Evolutionary conservation across 1,140 invertebrate genomes (phyloP).

Genomic region (Sitodiplosis mosellana): DNA sequence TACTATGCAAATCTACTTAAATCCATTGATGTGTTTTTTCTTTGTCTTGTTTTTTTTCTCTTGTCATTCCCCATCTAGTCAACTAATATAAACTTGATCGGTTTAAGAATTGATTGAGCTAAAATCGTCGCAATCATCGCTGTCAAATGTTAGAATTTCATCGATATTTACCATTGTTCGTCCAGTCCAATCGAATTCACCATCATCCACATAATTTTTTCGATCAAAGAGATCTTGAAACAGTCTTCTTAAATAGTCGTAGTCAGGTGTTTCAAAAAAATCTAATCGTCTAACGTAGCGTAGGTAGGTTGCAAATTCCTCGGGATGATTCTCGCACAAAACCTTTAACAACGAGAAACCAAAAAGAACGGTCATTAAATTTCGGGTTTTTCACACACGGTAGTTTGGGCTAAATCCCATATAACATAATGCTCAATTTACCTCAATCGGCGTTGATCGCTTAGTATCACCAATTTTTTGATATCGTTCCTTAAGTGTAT

Average conservation of each 20-base stretch:
- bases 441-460: constrained; percentile 90
- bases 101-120: too few species aligned
- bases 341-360: constrained; percentile 25
- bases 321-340: constrained; percentile 94
- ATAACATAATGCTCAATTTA: too few species aligned
- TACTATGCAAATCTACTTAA: not conserved
- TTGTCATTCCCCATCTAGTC: not conserved
- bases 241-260: constrained; percentile 90
- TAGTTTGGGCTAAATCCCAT: too few species aligned
- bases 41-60: not conserved
- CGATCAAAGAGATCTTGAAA: constrained; percentile 90
- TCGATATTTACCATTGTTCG: constrained; percentile 64
- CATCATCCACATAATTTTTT: constrained; percentile 83
- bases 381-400: too few species aligned
- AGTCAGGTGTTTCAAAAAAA: constrained; percentile 99
- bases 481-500: constrained; percentile 98
- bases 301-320: constrained; percentile 93
- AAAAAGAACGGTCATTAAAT: not conserved
- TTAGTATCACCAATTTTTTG: constrained; percentile 99
- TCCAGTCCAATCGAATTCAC: constrained; percentile 96
- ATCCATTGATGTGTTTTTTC: not conserved
- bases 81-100: constrained; percentile 1
- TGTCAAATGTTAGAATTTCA: not conserved
- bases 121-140: too few species aligned
- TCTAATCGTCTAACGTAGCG: constrained; percentile 92